Conservation (phyloP, 2,888 invertebrate species). For the Cheilosia pagana region DNA sequence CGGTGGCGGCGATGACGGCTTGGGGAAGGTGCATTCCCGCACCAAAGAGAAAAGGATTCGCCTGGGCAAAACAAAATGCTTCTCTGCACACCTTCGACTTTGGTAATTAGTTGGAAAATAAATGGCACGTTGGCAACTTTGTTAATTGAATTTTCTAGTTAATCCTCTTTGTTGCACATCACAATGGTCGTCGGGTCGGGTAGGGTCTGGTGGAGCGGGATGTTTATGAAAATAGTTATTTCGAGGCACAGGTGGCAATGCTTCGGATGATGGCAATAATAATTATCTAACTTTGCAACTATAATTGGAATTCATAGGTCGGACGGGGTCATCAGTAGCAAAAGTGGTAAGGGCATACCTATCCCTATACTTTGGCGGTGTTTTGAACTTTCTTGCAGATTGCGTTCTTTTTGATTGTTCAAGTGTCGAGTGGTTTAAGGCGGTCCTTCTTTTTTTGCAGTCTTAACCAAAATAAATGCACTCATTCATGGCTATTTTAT, state of each 20-base stretch:
- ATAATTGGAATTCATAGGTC: conserved; percentile 48
- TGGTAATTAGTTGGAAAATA: conserved; percentile 72
- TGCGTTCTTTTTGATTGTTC: not conserved
- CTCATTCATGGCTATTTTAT: too few species aligned
- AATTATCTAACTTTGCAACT: conserved; percentile 36
- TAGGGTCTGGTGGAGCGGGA: not conserved
- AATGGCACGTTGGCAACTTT: conserved; percentile 69
- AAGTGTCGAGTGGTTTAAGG: not conserved
- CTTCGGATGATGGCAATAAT: conserved; percentile 8
- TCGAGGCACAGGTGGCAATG: conserved; percentile 14
- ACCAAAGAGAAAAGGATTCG: conserved; percentile 17
- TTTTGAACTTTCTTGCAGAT: conserved; percentile 1
- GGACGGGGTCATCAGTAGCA: conserved; percentile 27
- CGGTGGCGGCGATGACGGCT: conserved; percentile 21
- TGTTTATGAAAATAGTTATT: conserved; percentile 63
- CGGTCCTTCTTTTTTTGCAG: too few species aligned
- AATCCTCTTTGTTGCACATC: conserved; percentile 48
- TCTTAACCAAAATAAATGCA: too few species aligned
- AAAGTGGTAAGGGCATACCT: not conserved
- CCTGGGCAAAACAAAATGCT: conserved; percentile 33
- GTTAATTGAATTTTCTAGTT: conserved; percentile 72
- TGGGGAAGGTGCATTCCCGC: conserved; percentile 19
- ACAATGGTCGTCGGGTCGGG: conserved; percentile 25
- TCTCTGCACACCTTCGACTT: conserved; percentile 69
- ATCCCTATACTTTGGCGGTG: conserved; percentile 1